These are phyloP conservation scores for Trissolcus japonicus DNA, from an alignment of 2,888 invertebrate species.

Conservation along the genomic window DNA sequence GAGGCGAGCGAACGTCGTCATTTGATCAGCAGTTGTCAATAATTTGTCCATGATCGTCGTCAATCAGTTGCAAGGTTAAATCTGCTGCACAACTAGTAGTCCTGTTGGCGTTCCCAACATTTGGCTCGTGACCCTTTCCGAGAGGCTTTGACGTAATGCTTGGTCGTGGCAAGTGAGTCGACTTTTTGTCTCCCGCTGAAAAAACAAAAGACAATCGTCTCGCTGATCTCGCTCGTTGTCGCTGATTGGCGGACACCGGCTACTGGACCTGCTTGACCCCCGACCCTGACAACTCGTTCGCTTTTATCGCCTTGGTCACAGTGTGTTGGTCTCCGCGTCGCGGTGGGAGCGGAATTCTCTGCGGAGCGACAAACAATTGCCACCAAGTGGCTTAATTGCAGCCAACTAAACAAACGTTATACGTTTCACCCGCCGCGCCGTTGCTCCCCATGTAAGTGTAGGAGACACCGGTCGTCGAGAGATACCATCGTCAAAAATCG, in stretches of 20 bases:
- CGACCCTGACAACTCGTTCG: conserved; percentile 73
- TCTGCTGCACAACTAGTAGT: background rate
- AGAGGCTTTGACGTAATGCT: conserved; percentile 20
- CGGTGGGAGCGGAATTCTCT: conserved; percentile 75
- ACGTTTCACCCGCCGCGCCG: conserved; percentile 56
- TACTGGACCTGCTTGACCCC: conserved; percentile 74
- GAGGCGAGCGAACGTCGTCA: conserved; percentile 26
- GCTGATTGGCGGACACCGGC: conserved; percentile 70
- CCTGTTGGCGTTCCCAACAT: conserved; percentile 24
- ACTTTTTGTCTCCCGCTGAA: conserved; percentile 14
- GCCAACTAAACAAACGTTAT: conserved; percentile 76
- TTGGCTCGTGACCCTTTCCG: conserved; percentile 14
- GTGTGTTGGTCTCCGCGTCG: conserved; percentile 64
- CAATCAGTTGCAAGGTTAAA: conserved; percentile 38
- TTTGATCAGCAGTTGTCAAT: conserved; percentile 24
- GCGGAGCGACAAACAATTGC: conserved; percentile 77
- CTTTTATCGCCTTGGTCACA: conserved; percentile 73
- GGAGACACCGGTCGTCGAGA: conserved; percentile 49
- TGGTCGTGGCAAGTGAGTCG: conserved; percentile 4
- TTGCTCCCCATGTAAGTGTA: conserved; percentile 41
- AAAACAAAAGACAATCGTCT: conserved; percentile 62
- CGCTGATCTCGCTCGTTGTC: conserved; percentile 53
- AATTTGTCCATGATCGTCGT: conserved; percentile 28
- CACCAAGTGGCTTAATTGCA: conserved; percentile 77
- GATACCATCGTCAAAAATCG: conserved; percentile 46